Base-by-base conservation (phyloP, 2,888 invertebrate species). In the Amphimallon solstitiale region DNA sequence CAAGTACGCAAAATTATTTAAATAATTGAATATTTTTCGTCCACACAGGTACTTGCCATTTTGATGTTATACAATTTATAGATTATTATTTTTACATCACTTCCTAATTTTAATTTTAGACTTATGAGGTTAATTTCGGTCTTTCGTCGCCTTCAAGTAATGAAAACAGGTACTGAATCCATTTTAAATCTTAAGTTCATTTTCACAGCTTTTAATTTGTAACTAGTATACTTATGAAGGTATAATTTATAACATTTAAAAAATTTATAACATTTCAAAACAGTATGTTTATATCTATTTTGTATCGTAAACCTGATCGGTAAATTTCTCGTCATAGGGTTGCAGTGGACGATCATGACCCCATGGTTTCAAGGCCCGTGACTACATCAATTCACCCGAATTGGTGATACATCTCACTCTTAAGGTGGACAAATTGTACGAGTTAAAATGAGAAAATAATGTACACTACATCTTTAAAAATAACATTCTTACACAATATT, bases 71-170 rank as follows among this genome's bases (percentile, higher is more conserved):
- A 70, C 72, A 74, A 71, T 70, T 67, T 71, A 67, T 63, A 65
- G 66, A 71, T 72, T 62, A 68, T 62, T 64, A 66, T 79, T 72
- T 67, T 76, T 80, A 80, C 80, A 81, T 82, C 80, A 81, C 78
- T 78, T 79, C 81, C 81, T 82, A 80, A 81, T 82, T 82, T 82
- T 82, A 74, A 82, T 82, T 82, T 81, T 82, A 82, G 82, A 82
- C 80, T 76, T 81, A 79, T 81, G 82, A 81, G 82, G 80, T 82
- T 78, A 80, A 80, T 80, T 79, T 80, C 81, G 81, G 81, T 82
- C 81, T 81, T 79, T 79, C 81, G 79, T 78, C 81, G 80, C 77
- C 82, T 80, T 75, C 82, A 79, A 78, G 75, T 77, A 76, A 72
- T 71, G 72, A 72, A 78, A 77, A 76, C 82, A 82, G 82, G 82